Evolutionary conservation across 2,888 invertebrate genomes (phyloP).

Genomic region (Hypsopygia costalis): DNA sequence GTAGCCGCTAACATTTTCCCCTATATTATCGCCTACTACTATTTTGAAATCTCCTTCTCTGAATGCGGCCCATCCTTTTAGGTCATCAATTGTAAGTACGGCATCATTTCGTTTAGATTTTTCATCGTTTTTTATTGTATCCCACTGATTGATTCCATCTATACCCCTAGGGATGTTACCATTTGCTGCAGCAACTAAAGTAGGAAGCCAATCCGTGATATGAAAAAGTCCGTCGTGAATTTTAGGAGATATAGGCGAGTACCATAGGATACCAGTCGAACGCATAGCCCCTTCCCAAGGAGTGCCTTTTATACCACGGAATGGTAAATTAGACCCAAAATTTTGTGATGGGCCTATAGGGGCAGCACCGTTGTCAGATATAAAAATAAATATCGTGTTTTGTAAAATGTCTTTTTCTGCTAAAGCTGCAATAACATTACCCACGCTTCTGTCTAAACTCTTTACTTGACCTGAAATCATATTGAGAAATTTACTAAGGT

Average conservation of each 20-base stretch:
- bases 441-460: slow-evolving; percentile 88
- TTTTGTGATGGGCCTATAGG: slow-evolving; percentile 83
- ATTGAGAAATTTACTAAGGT: too few species aligned
- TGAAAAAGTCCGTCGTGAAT: slow-evolving; percentile 81
- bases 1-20: slow-evolving; percentile 25
- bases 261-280: slow-evolving; percentile 85
- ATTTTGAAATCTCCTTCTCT: slow-evolving; percentile 48
- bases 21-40: slow-evolving; percentile 37
- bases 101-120: slow-evolving; percentile 59
- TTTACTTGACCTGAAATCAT: slow-evolving; percentile 78
- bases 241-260: slow-evolving; percentile 68
- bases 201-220: slow-evolving; percentile 90
- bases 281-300: slow-evolving; percentile 91
- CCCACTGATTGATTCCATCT: slow-evolving; percentile 84
- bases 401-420: slow-evolving; percentile 83
- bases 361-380: slow-evolving; percentile 91
- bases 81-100: slow-evolving; percentile 74
- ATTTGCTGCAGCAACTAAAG: slow-evolving; percentile 67
- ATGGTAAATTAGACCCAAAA: slow-evolving; percentile 86
- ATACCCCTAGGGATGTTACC: slow-evolving; percentile 43
- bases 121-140: slow-evolving; percentile 64
- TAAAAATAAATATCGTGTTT: slow-evolving; percentile 89
- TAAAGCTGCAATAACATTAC: slow-evolving; percentile 84
- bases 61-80: slow-evolving; percentile 49
- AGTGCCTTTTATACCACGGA: slow-evolving; percentile 87